Conservation (phyloP, 2,888 invertebrate genomes). For the Himalopsyche tibetana region DNA sequence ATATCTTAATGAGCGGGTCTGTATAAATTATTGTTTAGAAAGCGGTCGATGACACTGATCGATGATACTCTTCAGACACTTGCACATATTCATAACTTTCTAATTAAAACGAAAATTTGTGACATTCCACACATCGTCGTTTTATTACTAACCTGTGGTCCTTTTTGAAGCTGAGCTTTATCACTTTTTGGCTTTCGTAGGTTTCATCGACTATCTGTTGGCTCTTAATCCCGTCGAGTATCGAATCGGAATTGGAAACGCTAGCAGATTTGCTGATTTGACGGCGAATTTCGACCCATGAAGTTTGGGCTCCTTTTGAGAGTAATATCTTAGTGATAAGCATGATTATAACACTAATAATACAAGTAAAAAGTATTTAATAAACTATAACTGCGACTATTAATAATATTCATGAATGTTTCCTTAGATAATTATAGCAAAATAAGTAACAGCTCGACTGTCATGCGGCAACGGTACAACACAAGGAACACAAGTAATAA, state of each 20-base stretch:
- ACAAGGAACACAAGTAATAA: no score
- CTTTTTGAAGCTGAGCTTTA: constrained; percentile 77
- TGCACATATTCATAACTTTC: constrained; percentile 20
- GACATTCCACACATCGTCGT: background rate
- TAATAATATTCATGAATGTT: constrained; percentile 25
- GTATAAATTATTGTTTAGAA: constrained; percentile 25
- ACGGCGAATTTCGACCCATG: constrained; percentile 74
- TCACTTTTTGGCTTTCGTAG: constrained; percentile 73
- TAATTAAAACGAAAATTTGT: background rate
- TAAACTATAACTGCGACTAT: background rate
- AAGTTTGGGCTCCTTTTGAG: constrained; percentile 72
- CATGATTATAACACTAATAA: constrained; percentile 67
- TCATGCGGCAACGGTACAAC: background rate
- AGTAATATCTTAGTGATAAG: constrained; percentile 73
- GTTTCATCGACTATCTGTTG: constrained; percentile 69
- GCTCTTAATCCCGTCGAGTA: constrained; percentile 72
- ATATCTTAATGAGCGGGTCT: background rate
- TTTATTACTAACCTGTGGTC: constrained; percentile 77
- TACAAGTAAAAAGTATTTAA: background rate
- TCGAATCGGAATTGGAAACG: constrained; percentile 79
- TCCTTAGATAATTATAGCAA: background rate
- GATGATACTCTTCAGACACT: background rate
- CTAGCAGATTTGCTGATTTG: constrained; percentile 80
- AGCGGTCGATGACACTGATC: constrained; percentile 26
- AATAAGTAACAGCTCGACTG: background rate